Percentiles rank a stretch among this genome's conserved stretches.
phyloP scores from a whole-genome alignment of 2,797 vertebrate genomes.

The Margarornis squamiger region DNA sequence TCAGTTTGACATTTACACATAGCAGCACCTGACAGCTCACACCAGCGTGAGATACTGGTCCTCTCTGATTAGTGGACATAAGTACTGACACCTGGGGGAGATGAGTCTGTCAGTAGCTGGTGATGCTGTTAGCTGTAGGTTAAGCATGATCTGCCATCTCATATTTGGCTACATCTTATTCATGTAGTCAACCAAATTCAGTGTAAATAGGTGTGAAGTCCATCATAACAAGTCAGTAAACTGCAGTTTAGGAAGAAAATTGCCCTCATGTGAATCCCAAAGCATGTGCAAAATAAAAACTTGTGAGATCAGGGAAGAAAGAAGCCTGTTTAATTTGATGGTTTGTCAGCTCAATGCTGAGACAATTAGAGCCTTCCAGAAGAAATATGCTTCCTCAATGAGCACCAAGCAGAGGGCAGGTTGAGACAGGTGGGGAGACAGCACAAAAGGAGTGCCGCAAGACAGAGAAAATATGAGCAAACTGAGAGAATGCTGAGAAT shows the following conservation, averaged over 20 bases:
- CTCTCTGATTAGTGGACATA: not conserved
- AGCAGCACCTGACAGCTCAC: not conserved
- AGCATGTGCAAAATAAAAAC: not conserved
- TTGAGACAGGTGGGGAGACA: not conserved
- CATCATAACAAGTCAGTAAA: not conserved
- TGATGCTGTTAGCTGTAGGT: not conserved
- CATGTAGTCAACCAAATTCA: not conserved
- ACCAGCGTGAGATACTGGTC: not conserved
- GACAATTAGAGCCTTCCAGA: not conserved
- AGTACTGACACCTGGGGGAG: not conserved
- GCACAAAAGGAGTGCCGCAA: not conserved
- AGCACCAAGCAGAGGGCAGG: not conserved
- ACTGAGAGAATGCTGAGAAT: not conserved
- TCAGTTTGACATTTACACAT: not conserved
- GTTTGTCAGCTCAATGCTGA: not conserved
- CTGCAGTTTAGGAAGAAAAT: not conserved
- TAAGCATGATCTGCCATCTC: not conserved
- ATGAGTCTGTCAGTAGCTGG: accelerated
- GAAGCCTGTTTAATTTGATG: not conserved
- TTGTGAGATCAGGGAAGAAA: not conserved
- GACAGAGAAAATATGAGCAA: not conserved
- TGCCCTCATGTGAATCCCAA: not conserved
- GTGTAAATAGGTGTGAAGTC: not conserved
- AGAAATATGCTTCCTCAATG: not conserved
- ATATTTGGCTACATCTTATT: not conserved